Evolutionary conservation across 2,888 invertebrate species (phyloP).

Genomic region (Drosophila picticornis): DNA sequence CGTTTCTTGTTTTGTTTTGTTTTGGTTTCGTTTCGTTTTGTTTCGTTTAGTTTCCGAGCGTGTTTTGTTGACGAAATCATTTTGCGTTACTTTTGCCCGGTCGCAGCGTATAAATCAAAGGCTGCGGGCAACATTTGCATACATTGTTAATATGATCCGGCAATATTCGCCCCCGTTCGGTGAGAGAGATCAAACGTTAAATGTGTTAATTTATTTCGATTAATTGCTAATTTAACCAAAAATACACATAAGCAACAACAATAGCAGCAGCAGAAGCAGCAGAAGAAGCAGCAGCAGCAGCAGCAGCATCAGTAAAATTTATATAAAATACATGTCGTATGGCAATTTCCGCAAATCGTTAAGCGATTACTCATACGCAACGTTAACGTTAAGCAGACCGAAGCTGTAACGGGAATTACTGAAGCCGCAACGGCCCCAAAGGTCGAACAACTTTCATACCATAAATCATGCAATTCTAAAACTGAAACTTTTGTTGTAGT

Average conservation of each 20-base stretch:
- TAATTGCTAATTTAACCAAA: slow-evolving; percentile 68
- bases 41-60: slow-evolving; percentile 20
- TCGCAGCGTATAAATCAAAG: slow-evolving; percentile 41
- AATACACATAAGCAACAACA: slow-evolving; percentile 15
- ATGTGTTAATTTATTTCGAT: slow-evolving; percentile 67
- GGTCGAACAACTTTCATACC: slow-evolving; percentile 67
- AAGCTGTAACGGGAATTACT: slow-evolving; percentile 29
- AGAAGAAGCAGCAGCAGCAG: background rate
- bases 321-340: slow-evolving; percentile 53
- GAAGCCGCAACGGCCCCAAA: slow-evolving; percentile 28
- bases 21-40: slow-evolving; percentile 7
- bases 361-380: slow-evolving; percentile 61
- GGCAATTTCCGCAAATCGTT: slow-evolving; percentile 52
- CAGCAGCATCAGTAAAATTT: slow-evolving; percentile 11
- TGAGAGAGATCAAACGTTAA: slow-evolving; percentile 37
- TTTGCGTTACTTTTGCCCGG: slow-evolving; percentile 26
- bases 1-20: slow-evolving; percentile 4
- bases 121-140: slow-evolving; percentile 57
- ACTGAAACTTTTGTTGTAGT: slow-evolving; percentile 24
- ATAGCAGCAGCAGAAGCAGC: background rate
- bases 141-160: slow-evolving; percentile 47
- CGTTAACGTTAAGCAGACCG: slow-evolving; percentile 44
- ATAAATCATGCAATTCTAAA: slow-evolving; percentile 62
- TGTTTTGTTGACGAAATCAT: slow-evolving; percentile 53
- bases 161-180: slow-evolving; percentile 8